Conservation (phyloP, 64 coral and sea anemone genomes). For the Actinia tenebrosa region DNA sequence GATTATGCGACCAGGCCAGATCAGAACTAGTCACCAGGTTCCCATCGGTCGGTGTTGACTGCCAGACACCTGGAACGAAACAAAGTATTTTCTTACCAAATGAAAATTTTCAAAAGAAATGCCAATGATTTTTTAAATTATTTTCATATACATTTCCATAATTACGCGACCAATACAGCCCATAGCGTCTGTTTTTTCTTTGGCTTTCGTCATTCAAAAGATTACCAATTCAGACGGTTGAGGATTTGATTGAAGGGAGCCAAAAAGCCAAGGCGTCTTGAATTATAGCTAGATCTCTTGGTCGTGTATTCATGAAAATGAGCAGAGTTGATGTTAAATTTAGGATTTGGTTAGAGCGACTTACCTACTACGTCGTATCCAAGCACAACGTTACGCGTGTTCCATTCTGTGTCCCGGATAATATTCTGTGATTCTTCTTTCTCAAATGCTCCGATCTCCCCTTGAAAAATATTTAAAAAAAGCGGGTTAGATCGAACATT, state of each 20-base stretch:
- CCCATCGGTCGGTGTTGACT: conserved; percentile 63
- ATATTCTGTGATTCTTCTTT: conserved; percentile 76
- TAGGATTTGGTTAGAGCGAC: background rate
- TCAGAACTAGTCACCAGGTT: conserved; percentile 87
- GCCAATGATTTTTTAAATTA: background rate
- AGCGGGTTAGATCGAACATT: too few species aligned
- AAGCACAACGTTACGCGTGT: conserved; percentile 77
- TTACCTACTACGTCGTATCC: conserved; percentile 84
- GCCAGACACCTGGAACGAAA: conserved; percentile 68
- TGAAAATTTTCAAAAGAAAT: too few species aligned
- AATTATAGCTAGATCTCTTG: too few species aligned
- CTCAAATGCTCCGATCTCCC: conserved; percentile 87
- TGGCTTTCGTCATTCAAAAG: too few species aligned
- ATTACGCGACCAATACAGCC: too few species aligned
- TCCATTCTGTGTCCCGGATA: conserved; percentile 89
- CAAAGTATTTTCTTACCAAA: background rate
- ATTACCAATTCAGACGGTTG: too few species aligned
- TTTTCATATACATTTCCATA: background rate
- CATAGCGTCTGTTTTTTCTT: too few species aligned
- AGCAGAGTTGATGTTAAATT: too few species aligned
- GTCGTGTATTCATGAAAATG: too few species aligned
- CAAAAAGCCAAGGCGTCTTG: too few species aligned
- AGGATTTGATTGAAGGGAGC: too few species aligned
- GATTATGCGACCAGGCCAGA: conserved; percentile 69
- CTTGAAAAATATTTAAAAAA: conserved; percentile 19